Percentiles rank a stretch among this genome's conserved stretches.
Conservation (phyloP, 2,888 invertebrate genomes). For the Apamea monoglypha region DNA sequence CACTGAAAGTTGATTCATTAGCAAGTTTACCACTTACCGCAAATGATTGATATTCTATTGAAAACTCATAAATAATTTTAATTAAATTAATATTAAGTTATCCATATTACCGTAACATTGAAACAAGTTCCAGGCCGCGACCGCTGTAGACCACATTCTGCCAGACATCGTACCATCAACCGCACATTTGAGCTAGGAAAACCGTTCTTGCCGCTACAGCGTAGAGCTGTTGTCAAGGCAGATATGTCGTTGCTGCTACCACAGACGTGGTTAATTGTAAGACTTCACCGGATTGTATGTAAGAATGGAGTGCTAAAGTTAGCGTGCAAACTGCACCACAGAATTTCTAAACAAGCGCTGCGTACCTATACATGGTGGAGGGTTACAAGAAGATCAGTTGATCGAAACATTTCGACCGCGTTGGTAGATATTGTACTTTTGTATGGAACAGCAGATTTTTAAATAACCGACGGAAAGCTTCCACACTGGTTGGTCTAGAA, state of each 20-base stretch:
- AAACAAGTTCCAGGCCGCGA: background rate
- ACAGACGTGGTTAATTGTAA: background rate
- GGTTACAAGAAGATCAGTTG: background rate
- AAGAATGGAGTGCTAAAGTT: background rate
- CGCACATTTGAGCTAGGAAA: background rate
- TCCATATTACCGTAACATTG: slow-evolving; percentile 3
- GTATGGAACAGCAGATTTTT: background rate
- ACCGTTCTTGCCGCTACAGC: background rate
- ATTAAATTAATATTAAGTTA: slow-evolving; percentile 16
- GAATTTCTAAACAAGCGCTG: background rate
- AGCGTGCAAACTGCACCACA: background rate
- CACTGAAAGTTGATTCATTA: slow-evolving; percentile 45
- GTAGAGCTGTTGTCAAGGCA: background rate
- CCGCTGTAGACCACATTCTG: slow-evolving; percentile 1
- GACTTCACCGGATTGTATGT: background rate
- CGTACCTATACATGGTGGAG: background rate
- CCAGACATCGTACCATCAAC: background rate
- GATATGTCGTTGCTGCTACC: background rate
- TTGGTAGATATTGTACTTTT: background rate
- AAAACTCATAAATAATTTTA: slow-evolving; percentile 25
- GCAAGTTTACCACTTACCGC: slow-evolving; percentile 36
- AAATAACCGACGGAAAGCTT: background rate
- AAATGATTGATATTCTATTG: slow-evolving; percentile 46
- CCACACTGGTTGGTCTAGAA: too few relatives aligned
- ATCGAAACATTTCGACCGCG: background rate